Base-by-base conservation (phyloP, 2,888 invertebrate species). In the Drosophila basisetae region DNA sequence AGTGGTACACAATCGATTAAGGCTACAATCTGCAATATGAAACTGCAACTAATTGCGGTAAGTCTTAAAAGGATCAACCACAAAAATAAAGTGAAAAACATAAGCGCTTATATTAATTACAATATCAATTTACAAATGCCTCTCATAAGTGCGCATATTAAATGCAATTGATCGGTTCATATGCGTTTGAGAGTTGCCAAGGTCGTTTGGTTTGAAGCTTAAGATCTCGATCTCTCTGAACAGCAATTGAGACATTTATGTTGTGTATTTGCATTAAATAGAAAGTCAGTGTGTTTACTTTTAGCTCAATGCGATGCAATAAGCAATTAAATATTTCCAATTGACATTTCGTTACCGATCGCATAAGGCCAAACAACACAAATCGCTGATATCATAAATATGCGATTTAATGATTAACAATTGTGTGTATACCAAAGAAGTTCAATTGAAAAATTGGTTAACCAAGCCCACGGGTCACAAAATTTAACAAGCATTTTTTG, bases 41-140 rank as follows among this genome's bases (percentile, higher is more conserved):
- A 89, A 61, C 55, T 90, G 68, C 89, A 85, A 78, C 70, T 89
- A 72, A 73, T 90, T 71, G 81, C 83, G 89, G 89, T 89, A 87
- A 89, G 89, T 90, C 68, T 63, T 52, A 37, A 54, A 77, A 71
- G 67, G 61, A 86, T 72, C 49, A 50, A 61, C 9, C 35, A 56
- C 16, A 43, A 11, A 31, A 28, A 22, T 43, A n/a, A 33, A 61
- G 33, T 55, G 65, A 54, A 37, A 52, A 49, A 2, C 13, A 49
- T 33, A 37, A 49, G 1, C 16, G 37, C 11, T 54, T 39, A 30
- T 54, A 49, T 30, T 22, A 55, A 37, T 43, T 33, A 35, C n/a
- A 25, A 55, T 35, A n/a, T 35, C 16, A 28, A 54, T 22, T 61
- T 59, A 61, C 37, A 53, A 58, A 47, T 66, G 39, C 58, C 30